A percentile compares a stretch with the other conserved stretches of the same genome.
Conservation (phyloP, 1,140 invertebrate species). For the Aphidius ervi region DNA sequence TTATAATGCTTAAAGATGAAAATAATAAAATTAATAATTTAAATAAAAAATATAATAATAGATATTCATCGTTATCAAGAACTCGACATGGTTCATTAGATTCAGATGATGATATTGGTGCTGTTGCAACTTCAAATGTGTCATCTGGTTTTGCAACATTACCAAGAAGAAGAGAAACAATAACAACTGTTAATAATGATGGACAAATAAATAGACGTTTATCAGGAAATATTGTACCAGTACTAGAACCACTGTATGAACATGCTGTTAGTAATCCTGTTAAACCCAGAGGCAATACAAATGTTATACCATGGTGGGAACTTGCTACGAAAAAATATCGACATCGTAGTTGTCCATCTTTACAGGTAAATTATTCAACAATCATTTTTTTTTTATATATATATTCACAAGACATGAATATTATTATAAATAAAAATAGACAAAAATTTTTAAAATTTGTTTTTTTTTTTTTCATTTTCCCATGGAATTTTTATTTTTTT, state of each 20-base stretch:
- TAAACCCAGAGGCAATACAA: constrained; percentile 36
- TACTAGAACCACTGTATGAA: constrained; percentile 50
- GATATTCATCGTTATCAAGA: constrained; percentile 14
- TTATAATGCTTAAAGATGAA: constrained; percentile 35
- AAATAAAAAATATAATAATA: background rate
- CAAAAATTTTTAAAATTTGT: no score
- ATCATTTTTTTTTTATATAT: background rate
- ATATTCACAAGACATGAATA: no score
- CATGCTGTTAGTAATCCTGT: constrained; percentile 47
- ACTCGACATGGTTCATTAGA: constrained; percentile 37
- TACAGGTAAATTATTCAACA: constrained; percentile 54
- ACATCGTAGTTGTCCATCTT: constrained; percentile 67
- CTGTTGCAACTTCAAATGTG: background rate
- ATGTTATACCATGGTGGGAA: constrained; percentile 77
- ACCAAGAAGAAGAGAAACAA: constrained; percentile 32
- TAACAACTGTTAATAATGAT: constrained; percentile 21
- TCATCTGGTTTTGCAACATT: constrained; percentile 36
- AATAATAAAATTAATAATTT: background rate
- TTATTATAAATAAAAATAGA: no score
- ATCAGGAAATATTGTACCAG: constrained; percentile 38
- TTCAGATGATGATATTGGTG: constrained; percentile 1
- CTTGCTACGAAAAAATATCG: constrained; percentile 70
- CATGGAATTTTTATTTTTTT: no score
- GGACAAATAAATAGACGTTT: constrained; percentile 35
- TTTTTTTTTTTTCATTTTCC: no score